phyloP scores from a whole-genome alignment of 2,888 invertebrate genomes.

The Pterostichus niger region DNA sequence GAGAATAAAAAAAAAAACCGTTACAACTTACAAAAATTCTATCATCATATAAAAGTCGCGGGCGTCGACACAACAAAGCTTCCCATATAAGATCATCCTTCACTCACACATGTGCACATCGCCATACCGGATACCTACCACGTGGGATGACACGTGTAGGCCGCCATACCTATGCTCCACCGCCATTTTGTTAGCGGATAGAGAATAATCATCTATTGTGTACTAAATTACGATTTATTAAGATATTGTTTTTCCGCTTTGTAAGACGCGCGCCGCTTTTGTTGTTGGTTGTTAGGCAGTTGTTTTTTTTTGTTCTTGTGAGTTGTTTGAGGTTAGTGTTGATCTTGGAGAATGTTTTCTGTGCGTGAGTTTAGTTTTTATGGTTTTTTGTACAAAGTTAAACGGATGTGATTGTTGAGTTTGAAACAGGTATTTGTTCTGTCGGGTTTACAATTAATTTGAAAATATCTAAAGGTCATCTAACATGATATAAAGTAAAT shows the following conservation, averaged over 20 bases:
- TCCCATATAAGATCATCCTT: slow-evolving; percentile 33
- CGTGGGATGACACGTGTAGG: slow-evolving; percentile 45
- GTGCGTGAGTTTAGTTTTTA: neutral
- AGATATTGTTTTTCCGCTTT: slow-evolving; percentile 43
- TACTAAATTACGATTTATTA: slow-evolving; percentile 54
- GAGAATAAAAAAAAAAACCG: too few species aligned
- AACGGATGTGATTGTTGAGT: neutral
- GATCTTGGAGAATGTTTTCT: neutral
- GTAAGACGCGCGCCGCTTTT: slow-evolving; percentile 6
- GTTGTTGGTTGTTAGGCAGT: slow-evolving; percentile 5
- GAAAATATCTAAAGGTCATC: neutral
- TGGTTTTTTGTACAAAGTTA: neutral
- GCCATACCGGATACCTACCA: slow-evolving; percentile 26
- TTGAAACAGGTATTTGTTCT: neutral
- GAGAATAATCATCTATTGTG: slow-evolving; percentile 56
- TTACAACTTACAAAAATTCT: too few species aligned
- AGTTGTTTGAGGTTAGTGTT: neutral
- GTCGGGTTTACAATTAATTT: neutral
- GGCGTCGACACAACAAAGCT: too few species aligned
- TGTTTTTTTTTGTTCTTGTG: neutral
- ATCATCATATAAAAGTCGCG: too few species aligned
- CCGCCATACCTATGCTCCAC: neutral
- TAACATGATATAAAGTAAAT: neutral
- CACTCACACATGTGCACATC: neutral
- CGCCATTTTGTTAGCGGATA: neutral